A percentile compares a stretch with the other conserved stretches of the same genome.
These are phyloP conservation scores for Tridacna crocea DNA, from an alignment of 2,888 invertebrate species.

Conservation along the genomic window DNA sequence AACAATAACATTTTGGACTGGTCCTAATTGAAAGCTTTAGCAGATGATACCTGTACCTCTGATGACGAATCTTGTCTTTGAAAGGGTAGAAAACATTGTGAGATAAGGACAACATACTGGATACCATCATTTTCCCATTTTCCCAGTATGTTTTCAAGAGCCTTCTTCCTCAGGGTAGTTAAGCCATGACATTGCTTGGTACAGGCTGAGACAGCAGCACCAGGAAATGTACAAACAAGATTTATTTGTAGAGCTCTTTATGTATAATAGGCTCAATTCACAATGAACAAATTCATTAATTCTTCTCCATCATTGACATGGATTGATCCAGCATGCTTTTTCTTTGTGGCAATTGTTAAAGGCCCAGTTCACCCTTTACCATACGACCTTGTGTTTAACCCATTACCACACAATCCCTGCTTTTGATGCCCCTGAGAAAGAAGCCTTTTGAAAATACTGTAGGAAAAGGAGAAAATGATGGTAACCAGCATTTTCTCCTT, in stretches of 20 bases:
- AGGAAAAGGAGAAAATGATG: neutral
- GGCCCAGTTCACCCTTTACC: neutral
- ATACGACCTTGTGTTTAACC: neutral
- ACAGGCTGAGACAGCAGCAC: neutral
- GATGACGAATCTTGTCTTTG: too few relatives aligned
- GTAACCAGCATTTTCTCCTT: neutral
- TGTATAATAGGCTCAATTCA: constrained; percentile 2
- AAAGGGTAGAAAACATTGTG: too few relatives aligned
- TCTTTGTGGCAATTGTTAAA: too few relatives aligned
- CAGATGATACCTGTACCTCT: too few relatives aligned
- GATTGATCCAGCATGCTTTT: too few relatives aligned
- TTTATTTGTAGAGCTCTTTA: constrained; percentile 22
- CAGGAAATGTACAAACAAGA: constrained; percentile 6
- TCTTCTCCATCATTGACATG: neutral
- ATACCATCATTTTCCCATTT: too few relatives aligned
- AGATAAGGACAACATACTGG: too few relatives aligned
- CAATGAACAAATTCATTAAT: constrained; percentile 17
- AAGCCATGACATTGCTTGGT: too few relatives aligned
- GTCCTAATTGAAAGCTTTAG: too few relatives aligned
- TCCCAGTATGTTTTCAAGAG: too few relatives aligned
- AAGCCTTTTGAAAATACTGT: neutral
- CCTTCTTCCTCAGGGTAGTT: too few relatives aligned
- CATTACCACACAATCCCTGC: neutral
- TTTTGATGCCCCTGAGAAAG: neutral
- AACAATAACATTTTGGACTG: too few relatives aligned